These are phyloP conservation scores for Brachynemurus nebulosus DNA, from an alignment of 2,888 invertebrate genomes.

Conservation along the genomic window DNA sequence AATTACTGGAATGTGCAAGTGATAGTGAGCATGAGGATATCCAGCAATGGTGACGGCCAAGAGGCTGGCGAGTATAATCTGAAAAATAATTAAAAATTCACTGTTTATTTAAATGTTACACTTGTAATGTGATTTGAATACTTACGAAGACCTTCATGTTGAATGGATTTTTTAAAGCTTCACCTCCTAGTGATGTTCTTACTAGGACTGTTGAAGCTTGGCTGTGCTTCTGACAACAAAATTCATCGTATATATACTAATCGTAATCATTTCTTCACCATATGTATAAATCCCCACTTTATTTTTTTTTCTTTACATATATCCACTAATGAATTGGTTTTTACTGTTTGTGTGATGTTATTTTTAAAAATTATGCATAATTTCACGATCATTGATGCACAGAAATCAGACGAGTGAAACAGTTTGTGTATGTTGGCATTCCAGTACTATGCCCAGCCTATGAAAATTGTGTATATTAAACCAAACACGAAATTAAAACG, in stretches of 20 bases:
- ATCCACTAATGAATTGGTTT: too few species aligned
- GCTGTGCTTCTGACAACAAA: constrained; percentile 4
- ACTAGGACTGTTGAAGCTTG: constrained; percentile 10
- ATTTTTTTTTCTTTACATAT: background rate
- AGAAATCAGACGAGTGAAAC: constrained; percentile 6
- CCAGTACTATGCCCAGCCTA: too few species aligned
- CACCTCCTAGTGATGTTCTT: constrained; percentile 10
- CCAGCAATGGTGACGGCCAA: constrained; percentile 11
- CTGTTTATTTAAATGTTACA: background rate
- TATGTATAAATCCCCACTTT: background rate
- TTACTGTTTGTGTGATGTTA: background rate
- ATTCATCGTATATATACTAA: constrained; percentile 5
- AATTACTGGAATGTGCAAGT: constrained; percentile 12
- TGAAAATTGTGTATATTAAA: too few species aligned
- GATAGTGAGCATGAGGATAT: constrained; percentile 14
- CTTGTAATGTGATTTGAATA: background rate
- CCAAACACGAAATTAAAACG: too few species aligned
- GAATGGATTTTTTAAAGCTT: constrained; percentile 4
- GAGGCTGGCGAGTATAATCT: constrained; percentile 12
- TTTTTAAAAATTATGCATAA: constrained; percentile 3
- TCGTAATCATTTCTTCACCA: background rate
- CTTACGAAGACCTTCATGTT: constrained; percentile 11
- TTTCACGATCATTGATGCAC: constrained; percentile 8
- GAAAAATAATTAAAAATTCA: background rate
- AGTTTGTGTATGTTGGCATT: background rate